Conservation (phyloP, 2,888 invertebrate species). For the Gymnosoma rotundatum region DNA sequence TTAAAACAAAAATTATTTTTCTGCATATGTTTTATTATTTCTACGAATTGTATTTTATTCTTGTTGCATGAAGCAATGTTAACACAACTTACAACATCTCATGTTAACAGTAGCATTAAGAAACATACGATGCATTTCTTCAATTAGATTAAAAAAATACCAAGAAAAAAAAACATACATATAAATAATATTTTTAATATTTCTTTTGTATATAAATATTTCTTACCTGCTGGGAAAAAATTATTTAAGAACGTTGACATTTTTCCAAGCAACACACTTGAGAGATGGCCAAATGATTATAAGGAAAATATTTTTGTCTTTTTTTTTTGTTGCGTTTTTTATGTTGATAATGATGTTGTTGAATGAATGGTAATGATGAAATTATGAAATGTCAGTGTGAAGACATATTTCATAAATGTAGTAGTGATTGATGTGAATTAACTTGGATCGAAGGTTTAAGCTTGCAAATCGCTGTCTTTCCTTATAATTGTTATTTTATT, state of each 20-base stretch:
- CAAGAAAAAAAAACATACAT: background rate
- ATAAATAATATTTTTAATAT: background rate
- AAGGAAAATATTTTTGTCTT: conserved; percentile 21
- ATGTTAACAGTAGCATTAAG: background rate
- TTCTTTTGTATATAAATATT: background rate
- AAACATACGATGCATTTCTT: background rate
- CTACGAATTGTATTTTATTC: too few relatives aligned
- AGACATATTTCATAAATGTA: background rate
- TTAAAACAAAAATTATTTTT: too few relatives aligned
- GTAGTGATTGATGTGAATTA: background rate
- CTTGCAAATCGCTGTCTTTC: too few relatives aligned
- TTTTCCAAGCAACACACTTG: conserved; percentile 74
- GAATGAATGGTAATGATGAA: conserved; percentile 10
- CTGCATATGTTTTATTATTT: too few relatives aligned
- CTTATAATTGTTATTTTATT: too few relatives aligned
- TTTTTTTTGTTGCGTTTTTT: conserved; percentile 38
- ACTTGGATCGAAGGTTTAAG: too few relatives aligned
- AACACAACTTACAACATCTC: too few relatives aligned
- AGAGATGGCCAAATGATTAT: conserved; percentile 24
- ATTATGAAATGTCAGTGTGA: background rate
- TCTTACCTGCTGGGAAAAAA: conserved; percentile 82
- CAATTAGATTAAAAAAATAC: background rate
- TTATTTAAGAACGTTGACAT: conserved; percentile 83
- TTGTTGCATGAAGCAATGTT: too few relatives aligned
- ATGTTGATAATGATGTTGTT: conserved; percentile 14